Evolutionary conservation across 2,888 invertebrate genomes (phyloP).

Genomic region (Adela reaumurella): DNA sequence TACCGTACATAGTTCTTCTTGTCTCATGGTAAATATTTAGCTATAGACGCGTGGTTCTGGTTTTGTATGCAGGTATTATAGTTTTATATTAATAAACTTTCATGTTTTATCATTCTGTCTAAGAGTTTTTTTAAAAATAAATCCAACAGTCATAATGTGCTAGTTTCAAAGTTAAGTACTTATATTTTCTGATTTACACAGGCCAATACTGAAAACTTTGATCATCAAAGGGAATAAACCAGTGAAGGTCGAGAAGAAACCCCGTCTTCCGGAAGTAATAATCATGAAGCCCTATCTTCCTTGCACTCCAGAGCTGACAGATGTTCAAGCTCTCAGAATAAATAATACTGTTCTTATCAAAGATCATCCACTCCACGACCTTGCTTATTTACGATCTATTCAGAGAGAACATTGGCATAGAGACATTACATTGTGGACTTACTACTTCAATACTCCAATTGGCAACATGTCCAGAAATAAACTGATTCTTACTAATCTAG

Average conservation of each 20-base stretch:
- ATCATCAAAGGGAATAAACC: slow-evolving; percentile 33
- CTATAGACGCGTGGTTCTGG: no score
- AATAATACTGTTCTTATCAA: slow-evolving; percentile 34
- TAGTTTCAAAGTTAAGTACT: no score
- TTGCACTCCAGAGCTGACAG: slow-evolving; percentile 14
- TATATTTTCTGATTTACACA: slow-evolving; percentile 14
- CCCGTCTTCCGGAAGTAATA: slow-evolving; percentile 24
- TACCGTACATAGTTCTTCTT: no score
- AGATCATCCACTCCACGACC: slow-evolving; percentile 20
- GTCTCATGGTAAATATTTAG: no score
- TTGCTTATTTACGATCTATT: slow-evolving; percentile 18
- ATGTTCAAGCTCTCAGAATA: slow-evolving; percentile 32
- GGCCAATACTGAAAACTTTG: slow-evolving; percentile 25
- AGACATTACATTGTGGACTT: slow-evolving; percentile 31
- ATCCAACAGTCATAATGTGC: no score
- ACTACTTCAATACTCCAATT: slow-evolving; percentile 35
- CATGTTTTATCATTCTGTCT: no score
- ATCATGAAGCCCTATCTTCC: slow-evolving; percentile 12
- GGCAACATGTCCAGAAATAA: slow-evolving; percentile 29
- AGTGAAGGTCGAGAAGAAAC: slow-evolving; percentile 19
- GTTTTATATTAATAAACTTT: no score
- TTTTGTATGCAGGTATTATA: no score
- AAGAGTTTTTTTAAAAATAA: no score
- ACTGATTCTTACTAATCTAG: slow-evolving; percentile 44
- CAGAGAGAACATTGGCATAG: slow-evolving; percentile 24